Evolutionary conservation across 2,797 vertebrate genomes (phyloP).

Genomic region (Petrocephalus schoutedeni): DNA sequence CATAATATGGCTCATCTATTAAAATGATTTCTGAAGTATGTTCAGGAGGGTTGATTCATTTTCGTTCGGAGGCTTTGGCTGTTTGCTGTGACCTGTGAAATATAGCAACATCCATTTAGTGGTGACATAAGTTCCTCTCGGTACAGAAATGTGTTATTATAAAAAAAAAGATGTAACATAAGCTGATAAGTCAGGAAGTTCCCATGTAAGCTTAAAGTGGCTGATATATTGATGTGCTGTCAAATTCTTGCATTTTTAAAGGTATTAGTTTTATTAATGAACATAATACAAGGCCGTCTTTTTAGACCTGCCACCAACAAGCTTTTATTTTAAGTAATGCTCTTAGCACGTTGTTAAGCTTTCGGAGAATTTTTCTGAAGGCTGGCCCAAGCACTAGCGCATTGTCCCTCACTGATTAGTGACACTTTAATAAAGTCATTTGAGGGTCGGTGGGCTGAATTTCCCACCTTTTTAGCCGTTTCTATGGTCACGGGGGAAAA

Average conservation of each 20-base stretch:
- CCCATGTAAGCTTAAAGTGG: not conserved
- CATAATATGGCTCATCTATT: not conserved
- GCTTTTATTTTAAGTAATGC: constrained; percentile 65
- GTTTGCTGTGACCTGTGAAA: not conserved
- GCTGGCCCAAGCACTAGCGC: constrained; percentile 80
- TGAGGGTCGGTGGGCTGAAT: constrained; percentile 94
- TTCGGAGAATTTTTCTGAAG: constrained; percentile 66
- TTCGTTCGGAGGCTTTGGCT: not conserved
- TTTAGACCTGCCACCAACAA: constrained; percentile 54
- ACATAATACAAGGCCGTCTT: constrained; percentile 52
- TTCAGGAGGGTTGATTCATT: not conserved
- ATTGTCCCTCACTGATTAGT: constrained; percentile 92
- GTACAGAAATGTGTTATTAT: not conserved
- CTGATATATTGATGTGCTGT: constrained; percentile 34
- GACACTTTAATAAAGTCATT: constrained; percentile 99
- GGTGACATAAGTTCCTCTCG: no score
- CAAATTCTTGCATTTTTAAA: constrained; percentile 57
- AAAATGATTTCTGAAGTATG: not conserved
- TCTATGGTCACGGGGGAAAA: constrained; percentile 85
- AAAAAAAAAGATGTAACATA: not conserved
- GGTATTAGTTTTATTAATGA: constrained; percentile 38
- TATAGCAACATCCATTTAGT: not conserved
- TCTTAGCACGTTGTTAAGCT: constrained; percentile 78
- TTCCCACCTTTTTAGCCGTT: constrained; percentile 91
- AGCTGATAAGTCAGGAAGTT: not conserved